Evolutionary conservation across 2,797 vertebrate genomes (phyloP).

Genomic region (Odontamblyopus rebecca): DNA sequence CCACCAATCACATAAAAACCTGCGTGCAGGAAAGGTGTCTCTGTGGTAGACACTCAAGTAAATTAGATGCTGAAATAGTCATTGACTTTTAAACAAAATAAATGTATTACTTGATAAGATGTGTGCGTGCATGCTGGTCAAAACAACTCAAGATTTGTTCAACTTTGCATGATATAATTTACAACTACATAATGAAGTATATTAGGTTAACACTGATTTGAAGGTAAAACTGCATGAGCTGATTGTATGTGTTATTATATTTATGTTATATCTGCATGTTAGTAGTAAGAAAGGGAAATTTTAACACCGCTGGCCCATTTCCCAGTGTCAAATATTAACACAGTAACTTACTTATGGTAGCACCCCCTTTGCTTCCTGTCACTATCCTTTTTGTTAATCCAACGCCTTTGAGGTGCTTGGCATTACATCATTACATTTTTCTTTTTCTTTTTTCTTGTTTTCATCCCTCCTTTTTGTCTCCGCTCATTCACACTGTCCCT

Average conservation of each 20-base stretch:
- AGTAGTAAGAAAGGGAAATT: slow-evolving; percentile 39
- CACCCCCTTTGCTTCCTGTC: slow-evolving; percentile 9
- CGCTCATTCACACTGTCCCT: slow-evolving; percentile 42
- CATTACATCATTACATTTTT: slow-evolving; percentile 67
- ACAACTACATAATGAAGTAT: background rate
- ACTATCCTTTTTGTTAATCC: slow-evolving; percentile 49
- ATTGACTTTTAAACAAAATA: background rate
- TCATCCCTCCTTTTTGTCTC: slow-evolving; percentile 30
- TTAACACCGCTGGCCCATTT: slow-evolving; percentile 32
- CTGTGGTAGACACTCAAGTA: too few relatives aligned
- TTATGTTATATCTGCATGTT: slow-evolving; percentile 43
- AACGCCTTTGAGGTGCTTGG: slow-evolving; percentile 61
- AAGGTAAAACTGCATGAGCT: slow-evolving; percentile 17
- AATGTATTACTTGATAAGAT: background rate
- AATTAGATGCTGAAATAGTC: too few relatives aligned
- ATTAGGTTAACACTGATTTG: background rate
- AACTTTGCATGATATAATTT: slow-evolving; percentile 25
- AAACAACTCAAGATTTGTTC: background rate
- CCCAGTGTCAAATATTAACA: slow-evolving; percentile 14
- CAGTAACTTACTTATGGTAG: slow-evolving; percentile 12
- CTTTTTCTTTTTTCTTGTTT: slow-evolving; percentile 44
- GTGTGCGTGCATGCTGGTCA: slow-evolving; percentile 8
- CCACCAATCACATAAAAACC: too few relatives aligned
- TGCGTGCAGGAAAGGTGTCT: too few relatives aligned
- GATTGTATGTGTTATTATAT: slow-evolving; percentile 11